These are phyloP conservation scores for Sialis fuliginosa DNA, from an alignment of 2,888 invertebrate genomes.

Conservation along the genomic window DNA sequence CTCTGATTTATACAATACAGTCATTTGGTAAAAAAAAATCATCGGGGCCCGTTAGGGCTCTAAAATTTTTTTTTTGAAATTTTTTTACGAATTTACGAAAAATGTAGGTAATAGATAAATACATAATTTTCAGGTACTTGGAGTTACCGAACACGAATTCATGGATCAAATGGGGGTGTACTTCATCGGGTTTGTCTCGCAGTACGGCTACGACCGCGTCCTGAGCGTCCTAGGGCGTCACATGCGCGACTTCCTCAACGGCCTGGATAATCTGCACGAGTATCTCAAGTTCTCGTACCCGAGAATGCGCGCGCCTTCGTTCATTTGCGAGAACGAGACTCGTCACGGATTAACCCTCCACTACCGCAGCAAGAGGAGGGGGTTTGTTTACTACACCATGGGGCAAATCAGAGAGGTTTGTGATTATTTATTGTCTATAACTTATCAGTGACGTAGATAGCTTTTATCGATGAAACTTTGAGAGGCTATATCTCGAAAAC, in stretches of 20 bases:
- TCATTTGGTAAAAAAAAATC: no score
- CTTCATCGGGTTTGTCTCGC: slow-evolving; percentile 84
- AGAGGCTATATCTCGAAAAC: no score
- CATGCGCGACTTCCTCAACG: slow-evolving; percentile 90
- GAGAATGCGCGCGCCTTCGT: slow-evolving; percentile 80
- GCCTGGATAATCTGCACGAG: slow-evolving; percentile 91
- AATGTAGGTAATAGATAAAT: no score
- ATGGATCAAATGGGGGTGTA: slow-evolving; percentile 90
- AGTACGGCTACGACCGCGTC: slow-evolving; percentile 88
- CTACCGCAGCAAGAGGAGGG: slow-evolving; percentile 80
- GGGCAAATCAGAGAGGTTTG: slow-evolving; percentile 78
- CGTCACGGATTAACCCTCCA: slow-evolving; percentile 82
- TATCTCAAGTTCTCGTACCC: slow-evolving; percentile 94
- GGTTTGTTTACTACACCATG: slow-evolving; percentile 93
- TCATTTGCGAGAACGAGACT: slow-evolving; percentile 92
- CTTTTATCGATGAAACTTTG: no score
- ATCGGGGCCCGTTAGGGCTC: no score
- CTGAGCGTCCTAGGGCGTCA: slow-evolving; percentile 80
- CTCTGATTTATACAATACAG: no score
- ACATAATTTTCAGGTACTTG: slow-evolving; percentile 44
- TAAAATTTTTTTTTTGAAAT: no score
- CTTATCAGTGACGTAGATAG: no score
- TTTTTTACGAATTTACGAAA: no score
- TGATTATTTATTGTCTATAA: slow-evolving; percentile 1
- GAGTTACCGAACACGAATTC: slow-evolving; percentile 75